Conservation (phyloP, 2,113 vertebrate genomes). For the Ctenomys sociabilis region DNA sequence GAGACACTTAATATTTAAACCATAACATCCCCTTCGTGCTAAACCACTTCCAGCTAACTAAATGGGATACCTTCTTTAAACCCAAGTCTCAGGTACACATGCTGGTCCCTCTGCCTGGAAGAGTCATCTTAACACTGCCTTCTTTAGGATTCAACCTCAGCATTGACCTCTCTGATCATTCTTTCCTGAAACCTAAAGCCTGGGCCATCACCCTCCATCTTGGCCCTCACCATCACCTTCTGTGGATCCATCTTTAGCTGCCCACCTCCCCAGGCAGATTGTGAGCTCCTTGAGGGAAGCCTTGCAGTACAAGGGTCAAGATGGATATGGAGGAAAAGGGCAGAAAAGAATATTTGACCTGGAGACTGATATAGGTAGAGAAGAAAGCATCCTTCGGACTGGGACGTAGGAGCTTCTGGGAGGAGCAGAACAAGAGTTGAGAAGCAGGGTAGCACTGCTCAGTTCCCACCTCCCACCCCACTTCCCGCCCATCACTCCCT, state of each 20-base stretch:
- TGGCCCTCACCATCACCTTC: background rate
- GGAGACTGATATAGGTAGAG: background rate
- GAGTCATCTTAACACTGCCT: background rate
- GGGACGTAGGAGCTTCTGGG: background rate
- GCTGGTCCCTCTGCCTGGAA: background rate
- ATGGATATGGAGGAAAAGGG: background rate
- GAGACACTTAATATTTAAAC: background rate
- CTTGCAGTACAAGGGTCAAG: background rate
- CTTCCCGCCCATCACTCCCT: too few species aligned
- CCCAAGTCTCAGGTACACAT: background rate
- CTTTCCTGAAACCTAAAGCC: slow-evolving; percentile 16
- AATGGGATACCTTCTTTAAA: background rate
- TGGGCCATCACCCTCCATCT: background rate
- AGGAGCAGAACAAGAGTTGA: background rate
- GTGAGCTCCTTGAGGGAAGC: background rate
- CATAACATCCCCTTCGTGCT: background rate
- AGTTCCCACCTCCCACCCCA: background rate
- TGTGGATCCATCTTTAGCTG: background rate
- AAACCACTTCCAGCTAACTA: background rate
- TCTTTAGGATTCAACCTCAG: background rate
- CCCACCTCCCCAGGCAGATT: background rate
- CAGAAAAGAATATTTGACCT: background rate
- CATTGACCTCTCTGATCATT: slow-evolving; percentile 14
- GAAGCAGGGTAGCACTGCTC: background rate
- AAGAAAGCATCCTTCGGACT: background rate